Evolutionary conservation across 2,113 vertebrate species (phyloP), one percentile per base, ranked within the genome.

Genomic region (Nesogale talazaci): DNA sequence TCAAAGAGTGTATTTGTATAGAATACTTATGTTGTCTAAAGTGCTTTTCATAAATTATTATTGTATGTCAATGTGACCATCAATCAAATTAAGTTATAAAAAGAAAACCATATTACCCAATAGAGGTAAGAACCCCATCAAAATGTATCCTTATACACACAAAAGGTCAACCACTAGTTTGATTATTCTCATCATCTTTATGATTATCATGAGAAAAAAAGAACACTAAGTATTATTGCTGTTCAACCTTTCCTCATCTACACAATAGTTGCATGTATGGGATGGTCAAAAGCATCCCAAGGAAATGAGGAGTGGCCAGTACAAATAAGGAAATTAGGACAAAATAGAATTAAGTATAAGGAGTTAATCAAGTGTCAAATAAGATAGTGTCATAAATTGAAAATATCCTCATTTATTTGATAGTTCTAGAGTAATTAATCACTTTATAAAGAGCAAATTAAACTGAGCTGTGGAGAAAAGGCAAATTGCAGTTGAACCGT

Each of bases 81-180:
- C 72, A 6, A 14, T 16, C 42, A 23, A 12, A 20, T 86, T 70
- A 52, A 52, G 25, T 36, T 22, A 14, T 6, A 2, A 38, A 52
- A 19, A 72, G 67, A 81, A 46, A 65, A 9, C 11, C 14, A 8
- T 22, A 40, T 2, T 22, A 14, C 6, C 46, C 22, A 6, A 77
- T 29, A 70, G 42, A 65, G 34, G 15, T 9, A 2, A 14, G 20
- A 40, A 9, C 12, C 15, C 20, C 1, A 36, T 7, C 11, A 4
- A 75, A 40, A 67, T 22, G 31, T 3, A 6, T 8, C 2, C 1
- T 75, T 9, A n/a, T 12, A 25, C 23, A 74, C 42, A 29, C 6
- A 3, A 2, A 46, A 11, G 6, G 2, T 1, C 0, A 23, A 16
- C 16, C 6, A 11, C 12, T 12, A 52, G 1, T 46, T 22, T 38